These are phyloP conservation scores for Astropecten irregularis DNA, from an alignment of 53 echinoderm and acorn worm genomes.

Conservation along the genomic window DNA sequence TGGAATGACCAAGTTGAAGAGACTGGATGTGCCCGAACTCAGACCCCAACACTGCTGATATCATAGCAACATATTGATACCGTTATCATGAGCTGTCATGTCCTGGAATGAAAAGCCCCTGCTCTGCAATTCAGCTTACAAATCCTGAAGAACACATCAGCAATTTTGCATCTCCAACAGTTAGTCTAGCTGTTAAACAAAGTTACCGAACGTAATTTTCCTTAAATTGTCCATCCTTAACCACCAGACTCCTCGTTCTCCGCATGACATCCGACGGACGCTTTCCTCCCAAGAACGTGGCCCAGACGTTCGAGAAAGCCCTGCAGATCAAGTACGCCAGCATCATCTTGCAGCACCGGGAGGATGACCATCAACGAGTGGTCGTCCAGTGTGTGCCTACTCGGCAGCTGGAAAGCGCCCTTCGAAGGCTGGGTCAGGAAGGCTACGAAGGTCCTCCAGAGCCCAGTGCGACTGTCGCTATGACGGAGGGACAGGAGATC, in stretches of 20 bases:
- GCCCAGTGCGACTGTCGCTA: slow-evolving; percentile 75
- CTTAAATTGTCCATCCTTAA: no score
- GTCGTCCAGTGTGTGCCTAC: slow-evolving; percentile 79
- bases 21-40: no score
- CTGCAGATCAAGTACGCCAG: slow-evolving; percentile 92
- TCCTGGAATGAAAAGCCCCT: no score
- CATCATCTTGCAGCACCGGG: slow-evolving; percentile 80
- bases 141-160: no score
- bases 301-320: slow-evolving; percentile 79
- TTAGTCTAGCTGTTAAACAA: no score
- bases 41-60: no score
- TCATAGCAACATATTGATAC: no score
- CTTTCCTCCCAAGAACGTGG: slow-evolving; percentile 76
- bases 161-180: no score
- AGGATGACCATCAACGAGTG: slow-evolving; percentile 75
- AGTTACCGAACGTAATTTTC: no score
- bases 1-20: not conserved
- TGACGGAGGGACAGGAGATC: slow-evolving; percentile 94
- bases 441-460: slow-evolving; percentile 87
- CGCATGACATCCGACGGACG: slow-evolving; percentile 77
- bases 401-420: slow-evolving; percentile 78
- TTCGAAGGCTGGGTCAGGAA: slow-evolving; percentile 71
- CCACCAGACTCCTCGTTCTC: slow-evolving; percentile 78
- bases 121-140: no score
- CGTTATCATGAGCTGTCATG: no score